Evolutionary conservation across 92 coral and sea anemone genomes (phyloP).

Genomic region (Isaurus tuberculatus): DNA sequence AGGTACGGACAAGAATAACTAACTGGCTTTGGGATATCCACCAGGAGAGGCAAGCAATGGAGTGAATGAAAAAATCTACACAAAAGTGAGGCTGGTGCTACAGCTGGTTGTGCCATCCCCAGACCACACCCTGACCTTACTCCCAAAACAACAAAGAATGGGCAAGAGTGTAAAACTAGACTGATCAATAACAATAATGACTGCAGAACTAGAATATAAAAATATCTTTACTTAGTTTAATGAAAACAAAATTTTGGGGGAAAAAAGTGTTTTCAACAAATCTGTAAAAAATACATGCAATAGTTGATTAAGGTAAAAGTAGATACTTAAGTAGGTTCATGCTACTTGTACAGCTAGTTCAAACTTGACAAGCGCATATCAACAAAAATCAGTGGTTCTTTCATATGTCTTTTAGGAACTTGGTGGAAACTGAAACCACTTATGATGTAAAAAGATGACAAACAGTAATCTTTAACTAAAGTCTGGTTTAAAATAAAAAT

Average conservation of each 20-base stretch:
- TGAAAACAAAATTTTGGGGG: conserved; percentile 39
- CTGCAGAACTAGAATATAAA: not conserved
- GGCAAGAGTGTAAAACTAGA: no score
- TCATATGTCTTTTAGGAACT: not conserved
- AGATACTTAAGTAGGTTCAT: not conserved
- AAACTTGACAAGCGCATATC: not conserved
- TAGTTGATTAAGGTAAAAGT: conserved; percentile 33
- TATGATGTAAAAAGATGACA: not conserved
- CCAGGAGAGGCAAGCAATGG: conserved; percentile 58
- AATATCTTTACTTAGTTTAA: not conserved
- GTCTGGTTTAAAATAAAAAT: conserved; percentile 4
- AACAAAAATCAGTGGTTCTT: conserved; percentile 16
- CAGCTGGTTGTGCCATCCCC: no score
- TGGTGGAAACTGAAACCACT: not conserved
- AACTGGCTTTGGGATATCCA: conserved; percentile 72
- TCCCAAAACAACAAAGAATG: no score
- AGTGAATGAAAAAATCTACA: conserved; percentile 46
- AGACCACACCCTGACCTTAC: no score
- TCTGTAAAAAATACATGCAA: conserved; percentile 30
- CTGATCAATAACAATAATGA: not conserved
- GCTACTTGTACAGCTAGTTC: conserved; percentile 45
- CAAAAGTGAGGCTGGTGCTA: no score
- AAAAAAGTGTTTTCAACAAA: conserved; percentile 17
- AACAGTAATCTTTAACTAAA: not conserved
- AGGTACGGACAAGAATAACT: conserved; percentile 46